Base-by-base conservation (phyloP, 2,888 invertebrate species). In the Dasysyrphus albostriatus region DNA sequence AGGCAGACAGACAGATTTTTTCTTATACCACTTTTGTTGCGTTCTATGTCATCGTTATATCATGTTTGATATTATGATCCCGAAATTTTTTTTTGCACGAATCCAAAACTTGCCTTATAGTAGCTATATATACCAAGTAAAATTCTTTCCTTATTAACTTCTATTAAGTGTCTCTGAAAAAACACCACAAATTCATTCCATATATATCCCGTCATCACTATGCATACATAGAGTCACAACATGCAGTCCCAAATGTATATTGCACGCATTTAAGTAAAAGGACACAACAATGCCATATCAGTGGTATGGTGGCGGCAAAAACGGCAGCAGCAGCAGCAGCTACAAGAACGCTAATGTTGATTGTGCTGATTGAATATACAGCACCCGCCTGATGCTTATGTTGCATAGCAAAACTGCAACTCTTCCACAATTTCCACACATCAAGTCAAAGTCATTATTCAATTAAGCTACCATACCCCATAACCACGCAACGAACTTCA, bases 321-420 rank as follows among this genome's bases (percentile, higher is more conserved):
- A 54, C 32, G 5, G 7, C 32, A 32, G 54, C 29, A 56, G 44
- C 63, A 75, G 29, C 37, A 67, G n/a, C 72, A 51, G n/a, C 44
- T 32, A 54, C 6, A 65, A 77, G 47, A 39, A 44, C 76, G 44
- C 63, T 78, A 59, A 65, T 75, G 83, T 83, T 87, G 83, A 87
- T 83, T 87, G 87, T 87, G 87, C 74, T 83, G 87, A 87, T 87
- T 87, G 83, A 87, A 83, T 75, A 83, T 75, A 82, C 65, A 78
- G 75, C 87, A 74, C 77, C 85, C 85, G 84, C 80, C 80, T 65
- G n/a, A n/a, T n/a, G 74, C 56, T 58, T 58, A 69, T n/a, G n/a
- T 34, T 69, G 63, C 58, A 70, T 42, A 61, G 44, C 42, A 75
- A 54, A 24, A 61, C 29, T 42, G 32, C 47, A 19, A 16, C 12